phyloP scores from a whole-genome alignment of 2,888 invertebrate species.

The Acrobeloides nanus region DNA sequence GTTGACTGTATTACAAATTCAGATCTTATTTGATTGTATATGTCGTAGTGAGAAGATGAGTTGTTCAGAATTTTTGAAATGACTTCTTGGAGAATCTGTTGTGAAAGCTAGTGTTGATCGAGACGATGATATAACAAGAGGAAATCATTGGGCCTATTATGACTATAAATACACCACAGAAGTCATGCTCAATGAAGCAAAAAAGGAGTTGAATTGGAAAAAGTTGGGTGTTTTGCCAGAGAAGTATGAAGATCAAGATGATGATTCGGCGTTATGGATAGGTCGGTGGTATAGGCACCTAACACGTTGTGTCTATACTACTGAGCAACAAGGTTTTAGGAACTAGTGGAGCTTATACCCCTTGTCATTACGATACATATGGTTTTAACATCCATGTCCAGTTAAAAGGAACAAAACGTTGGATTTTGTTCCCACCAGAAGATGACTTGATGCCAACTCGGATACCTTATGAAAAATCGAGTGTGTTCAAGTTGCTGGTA shows the following conservation, averaged over 20 bases:
- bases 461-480: slow-evolving; percentile 26
- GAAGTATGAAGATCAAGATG: not conserved
- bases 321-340: too few relatives aligned
- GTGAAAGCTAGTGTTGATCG: too few relatives aligned
- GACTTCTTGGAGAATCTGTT: too few relatives aligned
- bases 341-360: slow-evolving; percentile 77
- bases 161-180: slow-evolving; percentile 11
- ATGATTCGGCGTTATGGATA: slow-evolving; percentile 15
- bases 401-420: slow-evolving; percentile 69
- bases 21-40: too few relatives aligned
- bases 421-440: slow-evolving; percentile 79
- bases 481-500: slow-evolving; percentile 11
- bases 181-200: slow-evolving; percentile 7
- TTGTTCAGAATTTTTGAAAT: too few relatives aligned
- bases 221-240: slow-evolving; percentile 3
- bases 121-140: too few relatives aligned
- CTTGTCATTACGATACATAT: slow-evolving; percentile 87
- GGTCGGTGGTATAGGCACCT: too few relatives aligned
- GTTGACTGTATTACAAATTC: too few relatives aligned
- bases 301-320: too few relatives aligned
- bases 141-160: slow-evolving; percentile 17
- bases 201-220: slow-evolving; percentile 8
- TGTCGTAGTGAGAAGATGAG: too few relatives aligned
- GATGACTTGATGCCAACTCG: slow-evolving; percentile 15
- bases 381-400: slow-evolving; percentile 87